Evolutionary conservation across 2,888 invertebrate genomes (phyloP), one percentile per base, ranked within the genome.

Genomic region (Leptothorax acervorum): DNA sequence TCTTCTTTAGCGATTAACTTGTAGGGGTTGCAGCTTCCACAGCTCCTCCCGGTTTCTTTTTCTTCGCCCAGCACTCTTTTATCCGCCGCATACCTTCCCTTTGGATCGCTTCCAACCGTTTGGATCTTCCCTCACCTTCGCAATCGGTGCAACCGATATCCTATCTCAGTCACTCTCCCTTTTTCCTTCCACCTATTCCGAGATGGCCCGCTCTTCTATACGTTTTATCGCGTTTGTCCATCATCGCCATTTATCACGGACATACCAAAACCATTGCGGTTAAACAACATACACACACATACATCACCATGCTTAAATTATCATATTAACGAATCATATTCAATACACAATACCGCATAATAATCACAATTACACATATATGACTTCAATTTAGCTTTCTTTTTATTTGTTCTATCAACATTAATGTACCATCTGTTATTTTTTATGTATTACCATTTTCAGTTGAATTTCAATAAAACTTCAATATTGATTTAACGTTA

Each of bases 41-140:
- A 73, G 83, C 81, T 88, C 68, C 86, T 84, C 84, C 60, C 18
- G 8, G 45, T 48, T 74, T 81, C 60, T 60, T 81, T 82, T 81
- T 48, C 68, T 62, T 51, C 48, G 48, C 57, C 62, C 66, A 70
- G 83, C 85, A 83, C 86, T 87, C 89, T 88, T 90, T 91, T 86
- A 89, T 89, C 82, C 84, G 71, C 70, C 85, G 87, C 90, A 91
- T 79, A 87, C 89, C 90, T 89, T 89, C 82, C 83, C 87, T 88
- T 85, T 91, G 91, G 91, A 91, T 85, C 60, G 57, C 74, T 85
- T 91, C 91, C 91, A 91, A 91, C 86, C 78, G 66, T 84, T 71
- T 83, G 85, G 83, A 78, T 78, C 60, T 71, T 55, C 76, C 71
- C 73, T 71, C 60, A 83, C 85, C 85, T 85, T 84, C 63, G 82